Evolutionary conservation across 2,113 vertebrate species (phyloP).

Genomic region (Phrynocephalus versicolor): DNA sequence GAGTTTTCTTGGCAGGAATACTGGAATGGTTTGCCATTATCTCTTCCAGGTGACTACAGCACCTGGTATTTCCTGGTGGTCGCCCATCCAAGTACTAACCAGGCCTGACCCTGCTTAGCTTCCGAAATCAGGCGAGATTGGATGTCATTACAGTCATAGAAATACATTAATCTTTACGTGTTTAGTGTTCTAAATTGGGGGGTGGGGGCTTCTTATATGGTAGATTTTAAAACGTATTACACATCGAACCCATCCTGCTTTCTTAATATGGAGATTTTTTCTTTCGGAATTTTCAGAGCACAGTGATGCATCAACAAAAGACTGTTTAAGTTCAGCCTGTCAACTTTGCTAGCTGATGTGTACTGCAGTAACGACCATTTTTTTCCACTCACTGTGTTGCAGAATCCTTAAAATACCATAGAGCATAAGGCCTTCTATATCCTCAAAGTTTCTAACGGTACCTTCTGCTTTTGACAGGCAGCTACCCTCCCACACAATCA

Average conservation of each 20-base stretch:
- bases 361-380: constrained; percentile 12
- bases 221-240: background rate
- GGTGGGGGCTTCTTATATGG: background rate
- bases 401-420: constrained; percentile 28
- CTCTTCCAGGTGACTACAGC: too few relatives aligned
- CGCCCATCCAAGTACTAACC: too few relatives aligned
- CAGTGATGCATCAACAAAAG: background rate
- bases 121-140: too few relatives aligned
- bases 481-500: constrained; percentile 31
- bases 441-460: constrained; percentile 36
- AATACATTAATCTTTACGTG: background rate
- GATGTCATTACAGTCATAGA: too few relatives aligned
- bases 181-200: background rate
- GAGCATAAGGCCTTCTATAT: constrained; percentile 27
- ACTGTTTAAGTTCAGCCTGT: constrained; percentile 11
- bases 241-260: background rate
- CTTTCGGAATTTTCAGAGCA: background rate
- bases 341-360: constrained; percentile 11
- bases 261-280: background rate
- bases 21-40: too few relatives aligned
- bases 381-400: background rate
- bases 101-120: too few relatives aligned
- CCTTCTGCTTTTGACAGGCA: constrained; percentile 52
- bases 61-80: too few relatives aligned
- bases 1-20: too few relatives aligned